Evolutionary conservation across 2,797 vertebrate genomes (phyloP).

Genomic region (Scolopax rusticola): DNA sequence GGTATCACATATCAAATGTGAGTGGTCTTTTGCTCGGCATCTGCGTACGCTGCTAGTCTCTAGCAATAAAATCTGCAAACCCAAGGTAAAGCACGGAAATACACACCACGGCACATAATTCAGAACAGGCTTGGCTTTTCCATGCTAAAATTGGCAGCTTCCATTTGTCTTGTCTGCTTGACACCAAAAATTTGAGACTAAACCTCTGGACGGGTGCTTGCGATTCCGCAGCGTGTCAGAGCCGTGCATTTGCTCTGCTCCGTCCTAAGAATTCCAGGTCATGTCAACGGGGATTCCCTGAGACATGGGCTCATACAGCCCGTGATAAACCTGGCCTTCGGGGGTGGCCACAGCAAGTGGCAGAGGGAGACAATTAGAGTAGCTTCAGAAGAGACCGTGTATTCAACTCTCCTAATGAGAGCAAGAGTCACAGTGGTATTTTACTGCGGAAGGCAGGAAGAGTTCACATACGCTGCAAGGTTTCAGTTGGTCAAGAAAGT

Average conservation of each 20-base stretch:
- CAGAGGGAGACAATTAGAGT: not conserved
- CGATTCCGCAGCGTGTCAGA: not conserved
- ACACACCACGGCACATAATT: not conserved
- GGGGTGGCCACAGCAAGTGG: not conserved
- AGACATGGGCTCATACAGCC: accelerated
- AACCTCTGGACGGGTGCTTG: not conserved
- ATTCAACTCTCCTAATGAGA: not conserved
- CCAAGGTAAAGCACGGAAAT: not conserved
- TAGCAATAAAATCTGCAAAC: constrained; percentile 10
- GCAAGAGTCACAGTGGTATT: not conserved
- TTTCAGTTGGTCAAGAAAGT: not conserved
- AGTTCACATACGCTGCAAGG: not conserved
- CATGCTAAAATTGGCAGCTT: not conserved
- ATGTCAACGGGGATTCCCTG: not conserved
- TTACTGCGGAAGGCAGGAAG: not conserved
- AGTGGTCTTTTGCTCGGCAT: not conserved
- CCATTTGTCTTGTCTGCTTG: not conserved
- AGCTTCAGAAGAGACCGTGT: not conserved
- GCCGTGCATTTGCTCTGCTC: accelerated
- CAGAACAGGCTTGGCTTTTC: not conserved
- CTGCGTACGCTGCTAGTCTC: not conserved
- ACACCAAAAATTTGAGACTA: not conserved
- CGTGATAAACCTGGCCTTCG: not conserved
- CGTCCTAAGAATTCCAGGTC: accelerated
- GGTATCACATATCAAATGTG: not conserved